Conservation (phyloP, 2,888 invertebrate genomes). For the Pandemis corylana region DNA sequence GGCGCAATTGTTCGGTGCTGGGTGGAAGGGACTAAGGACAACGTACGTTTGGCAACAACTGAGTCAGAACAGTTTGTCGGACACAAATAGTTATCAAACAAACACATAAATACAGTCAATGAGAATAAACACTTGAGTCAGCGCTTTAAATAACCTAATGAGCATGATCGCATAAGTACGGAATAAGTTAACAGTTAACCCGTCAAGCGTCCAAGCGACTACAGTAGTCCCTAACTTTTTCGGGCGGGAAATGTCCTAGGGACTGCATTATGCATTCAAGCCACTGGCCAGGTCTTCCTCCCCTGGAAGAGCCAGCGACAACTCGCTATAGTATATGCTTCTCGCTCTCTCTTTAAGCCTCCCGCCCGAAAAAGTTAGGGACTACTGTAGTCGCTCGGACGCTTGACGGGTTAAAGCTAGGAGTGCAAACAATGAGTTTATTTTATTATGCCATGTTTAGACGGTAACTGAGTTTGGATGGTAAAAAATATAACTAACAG, state of each 20-base stretch:
- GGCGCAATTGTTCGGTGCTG: slow-evolving; percentile 1
- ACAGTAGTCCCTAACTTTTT: too few species aligned
- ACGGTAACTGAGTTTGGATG: background rate
- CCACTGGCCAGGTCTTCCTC: too few species aligned
- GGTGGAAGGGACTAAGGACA: slow-evolving; percentile 3
- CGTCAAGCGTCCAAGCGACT: too few species aligned
- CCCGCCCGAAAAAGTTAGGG: too few species aligned
- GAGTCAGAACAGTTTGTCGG: slow-evolving; percentile 43
- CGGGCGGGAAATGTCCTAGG: too few species aligned
- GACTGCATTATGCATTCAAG: too few species aligned
- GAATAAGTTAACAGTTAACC: too few species aligned
- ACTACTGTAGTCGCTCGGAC: too few species aligned
- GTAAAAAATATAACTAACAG: background rate
- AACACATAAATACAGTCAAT: slow-evolving; percentile 24
- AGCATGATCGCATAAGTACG: background rate
- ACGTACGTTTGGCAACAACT: slow-evolving; percentile 42
- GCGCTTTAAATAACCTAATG: slow-evolving; percentile 37
- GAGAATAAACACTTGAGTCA: slow-evolving; percentile 33
- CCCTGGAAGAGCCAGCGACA: too few species aligned
- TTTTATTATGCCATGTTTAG: background rate
- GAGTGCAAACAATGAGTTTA: background rate
- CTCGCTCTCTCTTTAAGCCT: too few species aligned
- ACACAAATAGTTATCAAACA: slow-evolving; percentile 42
- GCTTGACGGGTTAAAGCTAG: too few species aligned
- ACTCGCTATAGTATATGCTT: too few species aligned